Evolutionary conservation across 2,888 invertebrate species (phyloP), one percentile per base, ranked within the genome.

Genomic region (Eupithecia tripunctaria): DNA sequence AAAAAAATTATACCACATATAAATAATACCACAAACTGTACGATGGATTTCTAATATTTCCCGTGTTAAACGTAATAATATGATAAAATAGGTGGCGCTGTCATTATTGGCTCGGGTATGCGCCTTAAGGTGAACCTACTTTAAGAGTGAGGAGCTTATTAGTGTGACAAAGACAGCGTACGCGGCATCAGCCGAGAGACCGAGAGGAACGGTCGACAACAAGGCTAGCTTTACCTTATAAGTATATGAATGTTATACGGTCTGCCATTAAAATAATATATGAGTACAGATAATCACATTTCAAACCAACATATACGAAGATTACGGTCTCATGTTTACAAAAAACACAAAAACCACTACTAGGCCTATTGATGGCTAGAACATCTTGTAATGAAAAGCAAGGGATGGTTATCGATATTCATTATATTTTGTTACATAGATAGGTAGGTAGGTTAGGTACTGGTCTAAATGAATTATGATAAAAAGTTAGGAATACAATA

Each of bases 221-320:
- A 92, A 93, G 93, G 92, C 92, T 93, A 91, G 89, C 90, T 91
- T 89, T 88, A 86, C 94, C 92, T 87, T 92, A 90, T 92, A 92
- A 85, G 91, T 91, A 89, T 90, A 92, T 88, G 90, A 92, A 91
- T 91, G 91, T 91, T 93, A 91, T 89, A 90, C 88, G 86, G 88
- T 86, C 89, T 84, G 88, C 89, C 86, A 91, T 91, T 91, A 91
- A 91, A 89, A 91, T 92, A 91, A 92, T 91, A 89, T 89, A 90
- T 87, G 89, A 88, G 84, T 88, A 86, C 84, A 85, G 88, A 88
- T 89, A 88, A 88, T 88, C 84, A 85, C 85, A 88, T 84, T 88
- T 87, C 83, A 86, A 84, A 82, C 81, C 86, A 88, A 86, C 86
- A 85, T 85, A 56, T 56, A 56, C 56, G 81, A 84, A 85, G 81